These are phyloP conservation scores for Euplagia quadripunctaria DNA, from an alignment of 2,888 invertebrate genomes.

Conservation along the genomic window DNA sequence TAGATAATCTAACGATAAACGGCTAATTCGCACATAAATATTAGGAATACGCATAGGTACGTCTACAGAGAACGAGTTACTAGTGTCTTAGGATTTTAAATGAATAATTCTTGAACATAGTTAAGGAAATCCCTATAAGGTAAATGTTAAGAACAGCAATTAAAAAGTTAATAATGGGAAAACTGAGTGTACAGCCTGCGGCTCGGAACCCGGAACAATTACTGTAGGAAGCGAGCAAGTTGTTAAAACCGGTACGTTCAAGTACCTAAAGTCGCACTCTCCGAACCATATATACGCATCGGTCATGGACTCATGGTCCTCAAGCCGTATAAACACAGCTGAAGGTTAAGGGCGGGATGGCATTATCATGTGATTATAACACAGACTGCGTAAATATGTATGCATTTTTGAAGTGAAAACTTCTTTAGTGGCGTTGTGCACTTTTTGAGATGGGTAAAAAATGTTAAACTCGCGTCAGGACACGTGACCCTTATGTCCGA, in stretches of 20 bases:
- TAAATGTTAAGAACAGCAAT: conserved; percentile 9
- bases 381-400: neutral
- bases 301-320: conserved; percentile 20
- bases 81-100: neutral
- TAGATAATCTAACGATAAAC: no score
- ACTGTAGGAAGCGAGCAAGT: conserved; percentile 20
- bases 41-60: no score
- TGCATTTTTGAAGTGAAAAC: no score
- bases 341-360: neutral
- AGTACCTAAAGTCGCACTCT: conserved; percentile 18
- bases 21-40: no score
- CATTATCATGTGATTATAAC: neutral
- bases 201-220: conserved; percentile 23
- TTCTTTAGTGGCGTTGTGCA: no score
- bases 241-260: conserved; percentile 24
- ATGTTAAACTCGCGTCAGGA: no score
- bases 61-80: no score
- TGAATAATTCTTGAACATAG: neutral
- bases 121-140: conserved; percentile 7
- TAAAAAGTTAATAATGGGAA: conserved; percentile 20
- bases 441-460: no score
- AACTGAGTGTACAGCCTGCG: conserved; percentile 10
- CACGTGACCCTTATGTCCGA: no score
- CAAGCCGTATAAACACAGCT: conserved; percentile 4
- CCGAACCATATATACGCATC: conserved; percentile 5